phyloP scores from a whole-genome alignment of 2,113 vertebrate genomes.

The Leptocoma aspasia region DNA sequence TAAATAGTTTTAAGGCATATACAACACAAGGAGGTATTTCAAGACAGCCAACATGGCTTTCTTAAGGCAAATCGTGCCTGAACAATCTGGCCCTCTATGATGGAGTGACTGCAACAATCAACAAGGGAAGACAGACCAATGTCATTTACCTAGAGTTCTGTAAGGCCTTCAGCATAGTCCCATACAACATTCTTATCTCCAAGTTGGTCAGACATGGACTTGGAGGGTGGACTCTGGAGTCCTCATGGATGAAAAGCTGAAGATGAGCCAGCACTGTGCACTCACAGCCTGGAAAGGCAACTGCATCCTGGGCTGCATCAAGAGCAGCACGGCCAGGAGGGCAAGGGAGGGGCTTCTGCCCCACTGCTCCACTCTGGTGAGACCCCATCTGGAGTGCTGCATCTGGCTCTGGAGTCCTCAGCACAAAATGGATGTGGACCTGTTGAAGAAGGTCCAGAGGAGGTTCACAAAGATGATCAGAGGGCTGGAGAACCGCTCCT shows the following conservation, averaged over 20 bases:
- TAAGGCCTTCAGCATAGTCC: fast-evolving
- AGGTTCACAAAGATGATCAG: not conserved
- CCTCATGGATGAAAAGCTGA: not conserved
- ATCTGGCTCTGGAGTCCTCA: not conserved
- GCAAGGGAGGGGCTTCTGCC: not conserved
- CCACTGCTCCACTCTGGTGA: not conserved
- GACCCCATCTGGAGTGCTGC: not conserved
- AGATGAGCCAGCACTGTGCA: not conserved
- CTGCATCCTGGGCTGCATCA: not conserved
- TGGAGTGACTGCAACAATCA: fast-evolving
- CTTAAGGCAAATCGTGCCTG: not conserved
- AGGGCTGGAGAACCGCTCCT: not conserved
- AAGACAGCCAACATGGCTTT: not conserved
- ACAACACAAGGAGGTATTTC: not conserved
- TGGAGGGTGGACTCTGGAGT: not conserved
- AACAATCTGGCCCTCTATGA: not conserved
- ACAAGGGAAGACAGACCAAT: not conserved
- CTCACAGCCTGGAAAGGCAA: not conserved
- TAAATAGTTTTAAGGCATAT: not conserved
- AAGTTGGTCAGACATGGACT: not conserved
- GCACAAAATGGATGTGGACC: not conserved
- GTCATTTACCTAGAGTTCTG: not conserved
- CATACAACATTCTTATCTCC: not conserved
- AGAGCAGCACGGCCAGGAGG: not conserved
- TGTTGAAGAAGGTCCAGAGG: not conserved